Evolutionary conservation across 37 sponge, comb jelly and placozoan species (phyloP), one percentile per base, ranked within the genome.

Genomic region (Beroe forskalii): DNA sequence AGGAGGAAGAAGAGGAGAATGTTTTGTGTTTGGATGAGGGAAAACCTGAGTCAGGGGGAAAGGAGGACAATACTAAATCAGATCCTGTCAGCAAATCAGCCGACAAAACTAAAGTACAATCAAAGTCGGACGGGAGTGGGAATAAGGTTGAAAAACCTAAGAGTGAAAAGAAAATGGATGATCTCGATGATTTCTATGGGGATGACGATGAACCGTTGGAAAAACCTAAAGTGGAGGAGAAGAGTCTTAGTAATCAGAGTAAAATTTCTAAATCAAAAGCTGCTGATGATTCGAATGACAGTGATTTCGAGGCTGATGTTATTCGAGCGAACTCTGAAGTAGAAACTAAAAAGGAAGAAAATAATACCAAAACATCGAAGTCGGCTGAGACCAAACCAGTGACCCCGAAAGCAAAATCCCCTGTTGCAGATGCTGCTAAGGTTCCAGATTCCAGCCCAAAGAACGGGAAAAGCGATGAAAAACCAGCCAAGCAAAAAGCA

Each of bases 241-340:
- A n/a, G n/a, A n/a, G n/a, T n/a, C n/a, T n/a, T n/a, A 37, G 32
- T 2, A 35, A 28, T 31, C 6, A 20, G 28, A 2, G 1, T 35
- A 69, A 69, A 69, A 27, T 20, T 6, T 2, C 35, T 2, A 32
- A 32, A 14, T 1, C 28, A 32, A 17, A 9, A 35, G 19, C 32
- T 36, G 72, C 28, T 36, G 4, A 19, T 32, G 39, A 69, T 69
- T 69, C 72, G 38, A 32, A 69, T 32, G 72, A 69, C 19, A 69
- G 72, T 33, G 72, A 69, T 69, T 69, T 69, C 32, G 72, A 69
- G 32, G 72, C 72, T 36, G 72, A 69, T 69, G 72, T 69, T 35
- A 14, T 69, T 35, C 4, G 32, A 0, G 19, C 33, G 12, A 37
- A 69, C 4, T 32, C 72, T 9, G 66, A 63, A 63, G 32, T 14